Percentiles rank a stretch among this genome's conserved stretches.
These are phyloP conservation scores for Odocoileus virginianus DNA, from an alignment of 2,113 vertebrate genomes.

Conservation along the genomic window DNA sequence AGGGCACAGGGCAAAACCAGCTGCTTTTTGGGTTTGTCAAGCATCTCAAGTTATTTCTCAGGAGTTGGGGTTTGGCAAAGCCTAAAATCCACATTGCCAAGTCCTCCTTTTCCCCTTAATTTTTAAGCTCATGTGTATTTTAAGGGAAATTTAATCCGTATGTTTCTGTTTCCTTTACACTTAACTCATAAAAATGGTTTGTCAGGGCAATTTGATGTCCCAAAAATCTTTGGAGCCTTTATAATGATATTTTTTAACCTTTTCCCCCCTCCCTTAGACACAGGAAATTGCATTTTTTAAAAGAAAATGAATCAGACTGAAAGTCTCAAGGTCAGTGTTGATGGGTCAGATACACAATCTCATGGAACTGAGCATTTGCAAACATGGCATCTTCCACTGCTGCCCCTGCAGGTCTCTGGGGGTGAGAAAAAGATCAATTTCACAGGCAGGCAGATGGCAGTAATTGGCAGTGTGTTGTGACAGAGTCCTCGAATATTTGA, in stretches of 20 bases:
- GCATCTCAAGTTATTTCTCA: constrained; percentile 78
- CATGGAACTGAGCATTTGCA: not conserved
- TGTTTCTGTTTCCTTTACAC: constrained; percentile 77
- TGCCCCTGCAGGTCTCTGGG: not conserved
- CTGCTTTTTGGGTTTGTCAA: constrained; percentile 74
- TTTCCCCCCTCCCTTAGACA: constrained; percentile 45
- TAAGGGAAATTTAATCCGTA: constrained; percentile 76
- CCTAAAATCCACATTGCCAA: constrained; percentile 59
- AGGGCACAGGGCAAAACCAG: constrained; percentile 60
- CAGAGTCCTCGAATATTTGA: not conserved
- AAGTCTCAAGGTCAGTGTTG: constrained; percentile 56
- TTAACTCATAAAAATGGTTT: constrained; percentile 78
- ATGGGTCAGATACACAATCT: constrained; percentile 44
- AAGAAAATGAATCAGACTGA: constrained; percentile 68
- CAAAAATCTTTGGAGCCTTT: constrained; percentile 70
- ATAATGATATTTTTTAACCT: constrained; percentile 75
- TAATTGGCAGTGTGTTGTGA: not conserved
- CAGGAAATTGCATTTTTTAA: constrained; percentile 66
- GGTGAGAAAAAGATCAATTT: not conserved
- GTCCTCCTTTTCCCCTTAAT: constrained; percentile 70
- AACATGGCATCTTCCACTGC: not conserved
- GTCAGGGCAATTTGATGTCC: constrained; percentile 72
- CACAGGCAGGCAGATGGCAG: not conserved
- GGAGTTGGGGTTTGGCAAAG: constrained; percentile 76
- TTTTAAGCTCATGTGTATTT: constrained; percentile 78